Evolutionary conservation across 1,140 invertebrate species (phyloP).

Genomic region (Leptoteleia sp.): DNA sequence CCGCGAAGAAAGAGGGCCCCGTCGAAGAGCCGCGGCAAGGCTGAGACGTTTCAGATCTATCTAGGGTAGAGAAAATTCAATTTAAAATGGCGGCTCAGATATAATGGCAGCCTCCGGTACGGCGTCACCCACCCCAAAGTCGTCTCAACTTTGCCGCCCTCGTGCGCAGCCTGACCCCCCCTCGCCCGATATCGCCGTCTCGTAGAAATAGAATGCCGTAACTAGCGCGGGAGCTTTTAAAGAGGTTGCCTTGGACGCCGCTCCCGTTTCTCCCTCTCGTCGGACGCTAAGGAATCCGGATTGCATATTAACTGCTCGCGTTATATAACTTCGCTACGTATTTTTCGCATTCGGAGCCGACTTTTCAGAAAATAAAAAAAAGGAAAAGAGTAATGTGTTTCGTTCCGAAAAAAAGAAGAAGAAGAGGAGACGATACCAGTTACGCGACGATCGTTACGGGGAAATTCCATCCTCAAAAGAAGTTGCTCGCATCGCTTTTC

Average conservation of each 20-base stretch:
- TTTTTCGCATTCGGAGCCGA: slow-evolving; percentile 9
- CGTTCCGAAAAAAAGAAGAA: too few relatives aligned
- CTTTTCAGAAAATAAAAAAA: too few relatives aligned
- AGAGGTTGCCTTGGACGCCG: slow-evolving; percentile 52
- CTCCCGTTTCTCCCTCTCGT: slow-evolving; percentile 54
- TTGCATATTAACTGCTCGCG: slow-evolving; percentile 54
- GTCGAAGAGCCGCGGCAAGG: slow-evolving; percentile 67
- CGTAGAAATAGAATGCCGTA: slow-evolving; percentile 69
- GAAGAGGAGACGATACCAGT: too few relatives aligned
- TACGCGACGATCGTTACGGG: too few relatives aligned
- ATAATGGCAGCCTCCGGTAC: slow-evolving; percentile 81
- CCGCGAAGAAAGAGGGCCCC: slow-evolving; percentile 68
- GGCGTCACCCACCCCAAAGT: slow-evolving; percentile 68
- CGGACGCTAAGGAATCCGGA: slow-evolving; percentile 54
- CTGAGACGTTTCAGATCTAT: slow-evolving; percentile 80
- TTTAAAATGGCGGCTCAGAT: slow-evolving; percentile 82
- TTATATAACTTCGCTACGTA: slow-evolving; percentile 8
- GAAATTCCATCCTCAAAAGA: too few relatives aligned
- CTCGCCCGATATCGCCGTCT: slow-evolving; percentile 63
- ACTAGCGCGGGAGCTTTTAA: slow-evolving; percentile 68
- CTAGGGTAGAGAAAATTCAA: slow-evolving; percentile 81
- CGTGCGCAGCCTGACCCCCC: slow-evolving; percentile 62
- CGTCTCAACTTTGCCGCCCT: slow-evolving; percentile 70
- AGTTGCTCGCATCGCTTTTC: too few relatives aligned
- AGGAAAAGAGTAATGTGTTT: neutral